These are phyloP conservation scores for Syngnathus floridae DNA, from an alignment of 2,113 vertebrate genomes.

Conservation along the genomic window DNA sequence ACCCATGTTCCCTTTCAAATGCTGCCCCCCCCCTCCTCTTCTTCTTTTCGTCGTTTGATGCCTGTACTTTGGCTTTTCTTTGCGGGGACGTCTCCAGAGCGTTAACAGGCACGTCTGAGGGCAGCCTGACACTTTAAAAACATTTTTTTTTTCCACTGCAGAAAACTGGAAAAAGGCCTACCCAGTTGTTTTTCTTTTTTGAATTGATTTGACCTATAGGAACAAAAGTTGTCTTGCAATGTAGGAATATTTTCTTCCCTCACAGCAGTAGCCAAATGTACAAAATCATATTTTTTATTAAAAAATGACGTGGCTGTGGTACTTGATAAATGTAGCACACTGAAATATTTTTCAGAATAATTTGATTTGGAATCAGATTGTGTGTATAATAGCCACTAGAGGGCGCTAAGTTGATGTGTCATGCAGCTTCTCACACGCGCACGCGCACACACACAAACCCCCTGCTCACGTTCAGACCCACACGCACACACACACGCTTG, in stretches of 20 bases:
- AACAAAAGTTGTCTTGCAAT: not conserved
- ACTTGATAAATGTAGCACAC: not conserved
- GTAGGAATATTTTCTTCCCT: not conserved
- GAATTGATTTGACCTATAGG: not conserved
- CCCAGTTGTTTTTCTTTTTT: not conserved
- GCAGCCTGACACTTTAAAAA: not conserved
- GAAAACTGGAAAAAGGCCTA: not conserved
- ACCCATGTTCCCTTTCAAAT: conserved; percentile 77
- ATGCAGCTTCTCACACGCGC: conserved; percentile 15
- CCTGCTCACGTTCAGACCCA: too few relatives aligned
- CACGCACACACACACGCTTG: conserved; percentile 35
- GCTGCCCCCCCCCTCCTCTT: conserved; percentile 44
- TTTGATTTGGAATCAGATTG: not conserved
- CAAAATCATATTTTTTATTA: not conserved
- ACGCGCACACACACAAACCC: not conserved
- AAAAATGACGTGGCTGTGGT: not conserved
- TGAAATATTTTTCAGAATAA: not conserved
- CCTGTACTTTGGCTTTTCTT: conserved; percentile 71
- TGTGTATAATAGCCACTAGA: conserved; percentile 77
- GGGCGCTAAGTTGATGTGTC: conserved; percentile 87
- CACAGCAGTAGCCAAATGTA: not conserved
- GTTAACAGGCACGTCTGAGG: conserved; percentile 24
- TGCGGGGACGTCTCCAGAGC: conserved; percentile 64
- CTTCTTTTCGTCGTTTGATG: conserved; percentile 80
- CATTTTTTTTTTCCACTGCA: not conserved